Percentiles rank a stretch among this genome's conserved stretches.
Conservation (phyloP, 2,113 vertebrate genomes). For the Lethenteron reissneri region DNA sequence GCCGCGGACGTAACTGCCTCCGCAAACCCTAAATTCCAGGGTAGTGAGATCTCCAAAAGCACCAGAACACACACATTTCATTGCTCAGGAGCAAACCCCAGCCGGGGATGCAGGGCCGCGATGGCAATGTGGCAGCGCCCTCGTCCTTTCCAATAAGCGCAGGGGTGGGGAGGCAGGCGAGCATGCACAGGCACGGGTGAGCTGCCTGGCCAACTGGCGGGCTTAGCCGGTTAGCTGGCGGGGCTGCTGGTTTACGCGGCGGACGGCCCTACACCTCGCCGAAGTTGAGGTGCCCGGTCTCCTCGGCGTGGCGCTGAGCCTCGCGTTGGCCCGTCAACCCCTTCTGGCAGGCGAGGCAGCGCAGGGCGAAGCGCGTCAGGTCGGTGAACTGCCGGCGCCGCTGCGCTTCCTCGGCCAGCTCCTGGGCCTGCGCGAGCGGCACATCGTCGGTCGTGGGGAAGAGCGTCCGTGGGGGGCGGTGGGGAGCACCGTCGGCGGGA, state of each 20-base stretch:
- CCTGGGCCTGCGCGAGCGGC: slow-evolving; percentile 64
- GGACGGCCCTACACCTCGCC: slow-evolving; percentile 53
- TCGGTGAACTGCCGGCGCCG: slow-evolving; percentile 81
- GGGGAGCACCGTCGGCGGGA: slow-evolving; percentile 23
- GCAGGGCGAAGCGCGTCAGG: slow-evolving; percentile 58
- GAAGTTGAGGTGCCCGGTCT: slow-evolving; percentile 82
- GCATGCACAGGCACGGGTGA: too few relatives aligned
- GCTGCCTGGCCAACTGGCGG: too few relatives aligned
- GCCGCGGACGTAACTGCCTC: too few relatives aligned
- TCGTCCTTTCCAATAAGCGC: too few relatives aligned
- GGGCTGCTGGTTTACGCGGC: not conserved
- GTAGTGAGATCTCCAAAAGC: too few relatives aligned
- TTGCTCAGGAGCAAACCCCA: too few relatives aligned
- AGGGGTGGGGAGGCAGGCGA: too few relatives aligned
- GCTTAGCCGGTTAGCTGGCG: too few relatives aligned
- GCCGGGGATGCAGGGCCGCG: too few relatives aligned
- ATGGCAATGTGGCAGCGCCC: too few relatives aligned
- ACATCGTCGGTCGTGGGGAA: slow-evolving; percentile 61
- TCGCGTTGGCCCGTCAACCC: slow-evolving; percentile 75
- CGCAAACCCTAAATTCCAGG: too few relatives aligned
- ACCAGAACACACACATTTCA: too few relatives aligned
- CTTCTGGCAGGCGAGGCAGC: slow-evolving; percentile 86
- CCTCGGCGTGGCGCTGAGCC: slow-evolving; percentile 77
- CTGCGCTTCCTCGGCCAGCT: slow-evolving; percentile 73
- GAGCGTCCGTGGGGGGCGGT: slow-evolving; percentile 59